phyloP scores from a whole-genome alignment of 2,113 vertebrate species.

The Loxodonta africana region DNA sequence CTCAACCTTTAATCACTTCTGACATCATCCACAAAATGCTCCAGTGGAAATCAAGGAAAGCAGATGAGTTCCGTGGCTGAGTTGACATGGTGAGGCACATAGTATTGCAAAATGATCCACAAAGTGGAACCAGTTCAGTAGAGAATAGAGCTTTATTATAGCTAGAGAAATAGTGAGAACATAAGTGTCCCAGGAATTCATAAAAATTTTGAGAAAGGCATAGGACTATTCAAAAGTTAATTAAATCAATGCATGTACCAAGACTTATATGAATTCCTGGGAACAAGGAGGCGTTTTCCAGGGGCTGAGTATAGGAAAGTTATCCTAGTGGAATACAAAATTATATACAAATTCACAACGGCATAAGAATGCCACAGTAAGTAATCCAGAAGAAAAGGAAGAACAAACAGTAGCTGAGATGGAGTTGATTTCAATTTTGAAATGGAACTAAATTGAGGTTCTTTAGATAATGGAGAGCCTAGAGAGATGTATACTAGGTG shows the following conservation, averaged over 20 bases:
- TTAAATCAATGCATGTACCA: neutral
- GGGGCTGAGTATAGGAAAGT: neutral
- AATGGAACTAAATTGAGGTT: neutral
- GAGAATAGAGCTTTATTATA: neutral
- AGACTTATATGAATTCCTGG: neutral
- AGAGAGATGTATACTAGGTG: neutral
- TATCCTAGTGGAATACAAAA: neutral
- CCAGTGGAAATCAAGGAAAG: constrained; percentile 22
- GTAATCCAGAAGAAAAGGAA: neutral
- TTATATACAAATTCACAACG: neutral
- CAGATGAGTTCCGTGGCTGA: neutral
- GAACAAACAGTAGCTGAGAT: neutral
- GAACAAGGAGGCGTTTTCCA: neutral
- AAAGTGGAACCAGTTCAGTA: neutral
- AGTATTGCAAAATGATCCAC: neutral
- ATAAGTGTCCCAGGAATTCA: neutral
- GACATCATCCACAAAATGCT: neutral
- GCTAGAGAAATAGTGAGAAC: neutral
- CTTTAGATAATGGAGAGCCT: neutral
- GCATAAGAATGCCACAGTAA: neutral
- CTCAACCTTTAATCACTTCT: neutral
- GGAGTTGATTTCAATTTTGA: neutral
- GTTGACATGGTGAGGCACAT: neutral
- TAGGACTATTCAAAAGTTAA: neutral
- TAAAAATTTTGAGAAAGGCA: neutral